Percentiles rank a stretch among this genome's conserved stretches.
Conservation (phyloP, 2,888 invertebrate species). For the Cryptocheilus praepositus region DNA sequence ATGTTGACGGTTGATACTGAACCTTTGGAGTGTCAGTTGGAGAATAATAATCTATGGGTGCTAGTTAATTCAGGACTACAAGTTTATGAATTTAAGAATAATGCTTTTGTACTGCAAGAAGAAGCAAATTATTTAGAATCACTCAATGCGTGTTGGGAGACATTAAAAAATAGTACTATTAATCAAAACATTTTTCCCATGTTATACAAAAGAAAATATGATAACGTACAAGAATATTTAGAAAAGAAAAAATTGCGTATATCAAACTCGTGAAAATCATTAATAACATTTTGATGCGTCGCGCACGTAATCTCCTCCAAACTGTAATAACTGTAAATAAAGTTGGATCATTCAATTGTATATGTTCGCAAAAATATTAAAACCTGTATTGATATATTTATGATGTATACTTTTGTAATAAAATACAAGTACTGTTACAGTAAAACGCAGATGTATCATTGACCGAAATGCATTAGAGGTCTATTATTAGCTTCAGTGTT, state of each 20-base stretch:
- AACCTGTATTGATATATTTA: slow-evolving; percentile 20
- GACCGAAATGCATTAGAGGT: slow-evolving; percentile 11
- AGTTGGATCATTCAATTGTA: slow-evolving; percentile 7
- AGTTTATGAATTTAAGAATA: slow-evolving; percentile 71
- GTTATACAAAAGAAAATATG: slow-evolving; percentile 86
- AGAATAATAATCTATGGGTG: slow-evolving; percentile 70
- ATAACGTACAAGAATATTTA: slow-evolving; percentile 87
- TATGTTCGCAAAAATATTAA: slow-evolving; percentile 6
- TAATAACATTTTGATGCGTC: too few relatives aligned
- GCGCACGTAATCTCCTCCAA: too few relatives aligned
- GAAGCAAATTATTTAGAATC: slow-evolving; percentile 46
- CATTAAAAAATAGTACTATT: slow-evolving; percentile 48
- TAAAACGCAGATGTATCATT: slow-evolving; percentile 42
- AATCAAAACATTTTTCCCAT: slow-evolving; percentile 66
- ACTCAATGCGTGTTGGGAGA: slow-evolving; percentile 62
- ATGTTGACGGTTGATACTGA: slow-evolving; percentile 74
- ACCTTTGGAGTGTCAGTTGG: slow-evolving; percentile 74
- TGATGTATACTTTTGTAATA: slow-evolving; percentile 39
- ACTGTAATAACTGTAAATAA: slow-evolving; percentile 7
- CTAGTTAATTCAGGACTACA: slow-evolving; percentile 68
- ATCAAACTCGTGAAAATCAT: too few relatives aligned
- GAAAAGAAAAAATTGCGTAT: slow-evolving; percentile 83
- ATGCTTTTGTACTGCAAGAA: slow-evolving; percentile 54
- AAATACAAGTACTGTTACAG: slow-evolving; percentile 59
- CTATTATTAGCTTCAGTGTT: slow-evolving; percentile 19